These are phyloP conservation scores for Lagopus leucura DNA, from an alignment of 2,113 vertebrate genomes.

Conservation along the genomic window DNA sequence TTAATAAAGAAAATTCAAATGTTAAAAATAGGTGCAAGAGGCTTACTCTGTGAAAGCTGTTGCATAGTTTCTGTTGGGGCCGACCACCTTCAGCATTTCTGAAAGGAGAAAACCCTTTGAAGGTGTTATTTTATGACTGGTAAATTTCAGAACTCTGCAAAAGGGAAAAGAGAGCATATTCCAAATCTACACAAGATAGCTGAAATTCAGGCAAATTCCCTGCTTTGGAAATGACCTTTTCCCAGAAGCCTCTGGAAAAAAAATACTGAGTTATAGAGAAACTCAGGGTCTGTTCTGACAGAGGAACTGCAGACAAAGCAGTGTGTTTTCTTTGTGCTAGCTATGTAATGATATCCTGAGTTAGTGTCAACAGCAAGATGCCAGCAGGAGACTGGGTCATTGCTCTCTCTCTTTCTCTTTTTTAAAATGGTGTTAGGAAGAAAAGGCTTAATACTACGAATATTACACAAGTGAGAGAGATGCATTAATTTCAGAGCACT, in stretches of 20 bases:
- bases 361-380: neutral
- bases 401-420: neutral
- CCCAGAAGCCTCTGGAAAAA: neutral
- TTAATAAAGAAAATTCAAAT: neutral
- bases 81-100: neutral
- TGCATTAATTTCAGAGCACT: neutral
- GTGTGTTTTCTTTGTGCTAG: neutral
- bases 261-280: neutral
- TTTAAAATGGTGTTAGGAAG: neutral
- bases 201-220: neutral
- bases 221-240: neutral
- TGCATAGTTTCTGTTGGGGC: neutral
- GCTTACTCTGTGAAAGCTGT: neutral
- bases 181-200: neutral
- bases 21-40: neutral
- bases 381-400: neutral
- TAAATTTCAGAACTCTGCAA: neutral
- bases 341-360: neutral
- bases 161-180: neutral
- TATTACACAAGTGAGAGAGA: neutral
- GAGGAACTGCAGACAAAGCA: neutral
- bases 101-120: neutral
- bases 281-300: neutral
- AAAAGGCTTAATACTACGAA: neutral
- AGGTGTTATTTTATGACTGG: neutral